Evolutionary conservation across 2,797 vertebrate species (phyloP), one percentile per base, ranked within the genome.

Genomic region (Vireo griseus): DNA sequence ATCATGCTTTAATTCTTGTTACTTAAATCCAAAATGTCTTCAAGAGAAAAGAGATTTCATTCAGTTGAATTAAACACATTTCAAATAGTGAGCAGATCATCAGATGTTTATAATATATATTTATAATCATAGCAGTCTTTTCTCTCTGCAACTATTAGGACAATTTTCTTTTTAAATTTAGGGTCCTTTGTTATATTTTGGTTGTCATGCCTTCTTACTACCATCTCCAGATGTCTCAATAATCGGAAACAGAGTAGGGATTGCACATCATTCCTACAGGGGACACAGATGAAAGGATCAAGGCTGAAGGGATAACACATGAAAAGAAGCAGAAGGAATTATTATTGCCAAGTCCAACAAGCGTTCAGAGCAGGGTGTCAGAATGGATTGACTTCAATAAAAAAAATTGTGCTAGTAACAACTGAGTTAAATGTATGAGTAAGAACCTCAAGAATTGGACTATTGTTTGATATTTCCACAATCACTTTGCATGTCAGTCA

Each of bases 321-420:
- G 87, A 96, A 96, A 97, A 96, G 92, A 94, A 94, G 87, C 94
- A 97, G 95, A 96, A 91, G 79, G 79, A 96, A 96, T 97, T 94
- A 88, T 76, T 94, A 83, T 73, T 94, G 89, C 95, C 80, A 88
- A 94, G 78, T 83, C 81, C 94, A 93, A 87, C 87, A 94, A 90
- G 73, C 69, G 9, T 96, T 96, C 69, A 92, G 91, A 95, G 52
- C 44, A 47, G 63, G 63, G 85, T 95, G 95, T 96, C 96, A 94
- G 66, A 88, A 92, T 69, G 66, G 76, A 95, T 96, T 92, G 95
- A 81, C 91, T 95, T 97, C 85, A 97, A 86, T 92, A 69, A 85
- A 88, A 93, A 92, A 92, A 54, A 22, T 5, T 86, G 79, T 79
- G 29, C 26, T 44, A 71, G 76, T 94, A 94, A 82, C 33, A 94